phyloP scores from a whole-genome alignment of 2,888 invertebrate species.

The Drosophila villosipedis region DNA sequence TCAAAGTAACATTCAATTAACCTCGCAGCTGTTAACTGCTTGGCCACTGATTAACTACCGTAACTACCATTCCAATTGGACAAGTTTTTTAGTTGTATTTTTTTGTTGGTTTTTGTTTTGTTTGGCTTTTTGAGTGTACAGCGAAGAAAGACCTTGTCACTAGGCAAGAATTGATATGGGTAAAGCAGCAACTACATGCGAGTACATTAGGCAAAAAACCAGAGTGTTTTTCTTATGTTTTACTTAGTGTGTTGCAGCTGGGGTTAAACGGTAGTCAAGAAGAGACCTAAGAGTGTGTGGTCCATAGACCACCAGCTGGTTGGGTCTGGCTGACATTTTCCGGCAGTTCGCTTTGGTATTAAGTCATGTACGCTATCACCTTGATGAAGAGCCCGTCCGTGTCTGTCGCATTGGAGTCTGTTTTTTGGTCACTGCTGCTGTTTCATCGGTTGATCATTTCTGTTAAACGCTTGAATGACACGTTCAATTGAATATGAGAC shows the following conservation, averaged over 20 bases:
- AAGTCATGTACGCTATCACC: slow-evolving; percentile 41
- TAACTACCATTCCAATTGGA: not conserved
- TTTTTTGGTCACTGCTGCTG: slow-evolving; percentile 12
- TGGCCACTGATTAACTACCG: slow-evolving; percentile 4
- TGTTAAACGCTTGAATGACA: slow-evolving; percentile 74
- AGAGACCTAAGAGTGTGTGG: slow-evolving; percentile 1
- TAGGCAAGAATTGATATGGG: slow-evolving; percentile 44
- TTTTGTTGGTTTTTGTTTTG: slow-evolving; percentile 3
- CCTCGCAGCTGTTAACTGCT: slow-evolving; percentile 9
- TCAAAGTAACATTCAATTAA: slow-evolving; percentile 18
- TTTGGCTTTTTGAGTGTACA: slow-evolving; percentile 14
- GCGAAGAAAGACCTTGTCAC: slow-evolving; percentile 39
- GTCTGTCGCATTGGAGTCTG: slow-evolving; percentile 13
- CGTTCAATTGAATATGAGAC: slow-evolving; percentile 76
- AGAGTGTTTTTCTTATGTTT: slow-evolving; percentile 4
- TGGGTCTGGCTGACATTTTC: slow-evolving; percentile 16
- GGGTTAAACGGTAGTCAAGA: slow-evolving; percentile 34
- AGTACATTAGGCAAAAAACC: slow-evolving; percentile 16
- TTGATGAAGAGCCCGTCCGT: slow-evolving; percentile 27
- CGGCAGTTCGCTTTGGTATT: slow-evolving; percentile 19
- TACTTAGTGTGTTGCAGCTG: not conserved
- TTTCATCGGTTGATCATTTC: slow-evolving; percentile 39
- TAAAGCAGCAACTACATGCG: slow-evolving; percentile 18
- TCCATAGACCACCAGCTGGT: slow-evolving; percentile 23
- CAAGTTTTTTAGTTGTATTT: not conserved